These are phyloP conservation scores for Manacus vitellinus DNA, from an alignment of 2,113 vertebrate genomes.

Conservation along the genomic window DNA sequence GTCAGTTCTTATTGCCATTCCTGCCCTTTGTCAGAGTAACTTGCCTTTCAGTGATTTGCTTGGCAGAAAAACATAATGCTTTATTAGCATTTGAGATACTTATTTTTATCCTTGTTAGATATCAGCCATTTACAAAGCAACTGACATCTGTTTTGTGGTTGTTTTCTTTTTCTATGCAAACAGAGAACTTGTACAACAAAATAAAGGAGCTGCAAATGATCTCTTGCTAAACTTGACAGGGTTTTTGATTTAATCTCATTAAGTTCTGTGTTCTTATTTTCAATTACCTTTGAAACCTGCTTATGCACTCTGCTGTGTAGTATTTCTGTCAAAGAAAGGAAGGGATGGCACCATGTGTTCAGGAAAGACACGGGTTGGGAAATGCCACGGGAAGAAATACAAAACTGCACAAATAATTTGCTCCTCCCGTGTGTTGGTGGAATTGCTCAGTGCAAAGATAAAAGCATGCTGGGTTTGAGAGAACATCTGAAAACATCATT, in stretches of 20 bases:
- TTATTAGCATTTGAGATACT: neutral
- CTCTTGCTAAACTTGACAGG: neutral
- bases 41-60: neutral
- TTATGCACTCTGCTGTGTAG: neutral
- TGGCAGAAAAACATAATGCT: neutral
- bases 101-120: neutral
- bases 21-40: neutral
- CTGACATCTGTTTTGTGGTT: neutral
- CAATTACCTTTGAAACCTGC: constrained; percentile 3
- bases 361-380: neutral
- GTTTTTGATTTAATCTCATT: neutral
- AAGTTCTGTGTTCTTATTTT: neutral
- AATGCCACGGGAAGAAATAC: neutral
- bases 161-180: neutral
- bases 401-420: neutral
- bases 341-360: neutral
- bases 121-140: neutral
- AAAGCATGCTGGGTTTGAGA: neutral
- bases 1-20: neutral
- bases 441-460: neutral
- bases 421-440: neutral
- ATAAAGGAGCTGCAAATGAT: neutral
- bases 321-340: neutral
- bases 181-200: neutral
- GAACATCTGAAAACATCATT: neutral